phyloP scores from a whole-genome alignment of 2,113 vertebrate genomes.

The Plectropomus leopardus region DNA sequence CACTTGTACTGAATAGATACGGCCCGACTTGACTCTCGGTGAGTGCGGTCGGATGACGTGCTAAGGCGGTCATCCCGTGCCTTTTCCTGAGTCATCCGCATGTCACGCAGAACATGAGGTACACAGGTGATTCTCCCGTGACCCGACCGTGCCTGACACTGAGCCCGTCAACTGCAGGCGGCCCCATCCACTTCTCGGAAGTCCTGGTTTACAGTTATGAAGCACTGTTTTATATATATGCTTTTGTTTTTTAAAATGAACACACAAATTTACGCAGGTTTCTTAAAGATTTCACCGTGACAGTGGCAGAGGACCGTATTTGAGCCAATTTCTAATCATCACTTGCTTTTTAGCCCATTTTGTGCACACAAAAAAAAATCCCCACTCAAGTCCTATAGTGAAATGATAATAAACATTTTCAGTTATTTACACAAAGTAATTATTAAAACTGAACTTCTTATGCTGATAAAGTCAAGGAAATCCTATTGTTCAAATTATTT shows the following conservation, averaged over 20 bases:
- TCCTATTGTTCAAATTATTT: neutral
- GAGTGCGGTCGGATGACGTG: conserved; percentile 24
- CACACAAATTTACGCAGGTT: conserved; percentile 35
- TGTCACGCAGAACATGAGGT: conserved; percentile 35
- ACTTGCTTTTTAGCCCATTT: conserved; percentile 43
- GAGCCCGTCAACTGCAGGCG: conserved; percentile 6
- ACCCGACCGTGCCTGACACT: conserved; percentile 9
- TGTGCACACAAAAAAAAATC: conserved; percentile 10
- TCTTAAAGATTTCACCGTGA: conserved; percentile 27
- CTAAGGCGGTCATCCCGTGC: conserved; percentile 43
- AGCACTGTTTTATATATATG: conserved; percentile 39
- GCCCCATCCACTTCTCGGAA: conserved; percentile 26
- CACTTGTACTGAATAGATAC: conserved; percentile 31
- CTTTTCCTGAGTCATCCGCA: conserved; percentile 64
- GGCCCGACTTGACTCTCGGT: conserved; percentile 26
- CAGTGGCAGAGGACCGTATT: conserved; percentile 15
- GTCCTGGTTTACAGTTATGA: conserved; percentile 64
- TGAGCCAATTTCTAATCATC: conserved; percentile 40
- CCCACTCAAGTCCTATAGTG: conserved; percentile 21
- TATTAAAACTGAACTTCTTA: conserved; percentile 41
- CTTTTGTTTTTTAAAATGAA: conserved; percentile 16
- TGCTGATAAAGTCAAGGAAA: conserved; percentile 22
- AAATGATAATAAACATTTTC: conserved; percentile 55
- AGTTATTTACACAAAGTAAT: conserved; percentile 72
- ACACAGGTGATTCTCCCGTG: conserved; percentile 20